phyloP scores from a whole-genome alignment of 2,113 vertebrate species.

The Sitta europaea region DNA sequence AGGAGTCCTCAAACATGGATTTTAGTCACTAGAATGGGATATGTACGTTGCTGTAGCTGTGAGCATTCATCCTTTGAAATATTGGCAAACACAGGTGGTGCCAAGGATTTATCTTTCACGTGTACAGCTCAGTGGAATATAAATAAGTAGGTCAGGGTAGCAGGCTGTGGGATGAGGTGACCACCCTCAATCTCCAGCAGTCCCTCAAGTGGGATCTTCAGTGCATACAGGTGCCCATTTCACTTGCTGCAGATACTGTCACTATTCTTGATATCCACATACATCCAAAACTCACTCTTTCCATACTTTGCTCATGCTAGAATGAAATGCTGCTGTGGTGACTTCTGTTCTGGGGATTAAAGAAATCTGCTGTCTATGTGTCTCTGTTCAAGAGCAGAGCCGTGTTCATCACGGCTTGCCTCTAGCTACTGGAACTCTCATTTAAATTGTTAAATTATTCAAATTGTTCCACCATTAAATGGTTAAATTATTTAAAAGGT shows the following conservation, averaged over 20 bases:
- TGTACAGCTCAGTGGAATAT: not conserved
- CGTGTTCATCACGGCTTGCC: not conserved
- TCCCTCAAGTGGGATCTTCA: rapidly evolving
- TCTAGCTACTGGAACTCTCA: not conserved
- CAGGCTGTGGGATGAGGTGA: not conserved
- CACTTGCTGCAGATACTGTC: not conserved
- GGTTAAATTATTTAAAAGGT: not conserved
- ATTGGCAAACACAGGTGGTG: not conserved
- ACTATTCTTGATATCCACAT: not conserved
- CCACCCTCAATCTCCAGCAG: not conserved
- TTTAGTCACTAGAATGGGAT: not conserved
- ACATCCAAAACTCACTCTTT: not conserved
- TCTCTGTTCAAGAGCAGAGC: not conserved
- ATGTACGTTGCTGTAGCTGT: not conserved
- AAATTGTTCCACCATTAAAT: not conserved
- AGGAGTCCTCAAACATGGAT: not conserved
- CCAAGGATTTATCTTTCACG: not conserved
- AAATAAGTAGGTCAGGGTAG: not conserved
- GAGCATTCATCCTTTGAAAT: not conserved
- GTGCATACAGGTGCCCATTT: not conserved
- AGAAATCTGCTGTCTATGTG: not conserved
- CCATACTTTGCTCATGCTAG: not conserved
- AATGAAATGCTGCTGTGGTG: not conserved
- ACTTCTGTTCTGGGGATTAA: not conserved
- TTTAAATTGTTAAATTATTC: constrained; percentile 4